Percentiles rank a stretch among this genome's conserved stretches.
Evolutionary conservation across 2,797 vertebrate genomes (phyloP).

Genomic region (Hydrocynus forskahlii): DNA sequence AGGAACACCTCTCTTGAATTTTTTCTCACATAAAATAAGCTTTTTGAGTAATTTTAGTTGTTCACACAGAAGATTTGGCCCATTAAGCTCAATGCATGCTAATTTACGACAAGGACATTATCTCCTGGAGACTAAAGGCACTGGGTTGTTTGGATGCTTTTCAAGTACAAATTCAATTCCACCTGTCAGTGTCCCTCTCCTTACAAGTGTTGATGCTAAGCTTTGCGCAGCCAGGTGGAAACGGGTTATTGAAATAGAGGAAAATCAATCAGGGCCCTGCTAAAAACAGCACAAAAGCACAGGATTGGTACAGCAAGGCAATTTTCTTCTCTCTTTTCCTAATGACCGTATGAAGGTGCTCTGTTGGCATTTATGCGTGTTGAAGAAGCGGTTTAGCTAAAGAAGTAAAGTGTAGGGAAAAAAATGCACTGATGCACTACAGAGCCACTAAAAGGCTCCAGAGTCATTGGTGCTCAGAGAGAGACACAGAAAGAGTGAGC

Average conservation of each 20-base stretch:
- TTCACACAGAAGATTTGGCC: constrained; percentile 53
- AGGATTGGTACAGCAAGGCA: constrained; percentile 18
- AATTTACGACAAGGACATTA: constrained; percentile 66
- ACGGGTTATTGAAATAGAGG: constrained; percentile 72
- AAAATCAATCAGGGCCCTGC: constrained; percentile 55
- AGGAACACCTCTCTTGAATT: constrained; percentile 49
- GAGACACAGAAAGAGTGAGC: neutral
- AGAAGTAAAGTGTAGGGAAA: constrained; percentile 53
- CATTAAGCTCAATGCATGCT: constrained; percentile 56
- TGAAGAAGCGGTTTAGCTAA: constrained; percentile 56
- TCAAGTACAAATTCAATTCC: constrained; percentile 77
- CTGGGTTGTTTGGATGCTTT: constrained; percentile 67
- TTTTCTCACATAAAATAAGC: constrained; percentile 54
- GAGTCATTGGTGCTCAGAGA: neutral
- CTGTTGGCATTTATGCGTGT: constrained; percentile 46
- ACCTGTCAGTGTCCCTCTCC: constrained; percentile 62
- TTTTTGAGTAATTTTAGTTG: constrained; percentile 59
- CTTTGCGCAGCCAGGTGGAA: constrained; percentile 64
- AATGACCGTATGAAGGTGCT: constrained; percentile 32
- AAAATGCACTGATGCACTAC: constrained; percentile 52
- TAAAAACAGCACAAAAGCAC: constrained; percentile 42
- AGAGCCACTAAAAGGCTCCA: neutral
- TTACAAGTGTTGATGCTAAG: constrained; percentile 69
- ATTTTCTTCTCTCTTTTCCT: constrained; percentile 21
- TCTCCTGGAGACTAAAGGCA: constrained; percentile 60